These are phyloP conservation scores for Drosophila dunni DNA, from an alignment of 1,140 invertebrate genomes.

Conservation along the genomic window DNA sequence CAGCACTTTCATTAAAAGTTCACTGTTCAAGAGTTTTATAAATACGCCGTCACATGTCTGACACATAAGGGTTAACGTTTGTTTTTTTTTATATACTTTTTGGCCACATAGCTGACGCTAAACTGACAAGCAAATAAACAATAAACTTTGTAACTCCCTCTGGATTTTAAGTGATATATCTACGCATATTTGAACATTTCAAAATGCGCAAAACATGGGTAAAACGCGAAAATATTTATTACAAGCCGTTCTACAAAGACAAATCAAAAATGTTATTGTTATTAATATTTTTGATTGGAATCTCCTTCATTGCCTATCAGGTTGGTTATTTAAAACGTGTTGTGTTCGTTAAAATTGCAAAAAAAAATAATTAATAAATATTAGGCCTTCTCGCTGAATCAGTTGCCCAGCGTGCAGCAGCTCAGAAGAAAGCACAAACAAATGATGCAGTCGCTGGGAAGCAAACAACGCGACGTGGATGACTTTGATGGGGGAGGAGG, in stretches of 20 bases:
- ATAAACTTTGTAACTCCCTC: conserved; percentile 1
- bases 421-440: conserved; percentile 71
- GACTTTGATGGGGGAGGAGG: conserved; percentile 55
- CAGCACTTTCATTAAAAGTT: background rate
- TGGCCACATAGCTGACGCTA: conserved; percentile 42
- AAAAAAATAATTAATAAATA: conserved; percentile 36
- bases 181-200: conserved; percentile 4
- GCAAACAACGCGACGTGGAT: conserved; percentile 67
- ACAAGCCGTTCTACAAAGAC: conserved; percentile 84
- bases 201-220: conserved; percentile 84
- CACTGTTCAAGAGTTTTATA: background rate
- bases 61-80: conserved; percentile 29
- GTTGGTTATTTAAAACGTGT: conserved; percentile 28
- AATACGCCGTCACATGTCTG: background rate
- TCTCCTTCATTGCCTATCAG: conserved; percentile 82
- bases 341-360: background rate
- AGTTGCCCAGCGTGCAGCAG: conserved; percentile 75
- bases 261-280: conserved; percentile 80
- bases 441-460: conserved; percentile 70
- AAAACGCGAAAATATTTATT: conserved; percentile 82
- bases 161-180: conserved; percentile 6
- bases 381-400: conserved; percentile 79
- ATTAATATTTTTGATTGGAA: conserved; percentile 75
- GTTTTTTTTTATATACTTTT: conserved; percentile 20
- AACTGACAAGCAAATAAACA: conserved; percentile 41